Evolutionary conservation across 2,888 invertebrate genomes (phyloP), one percentile per base, ranked within the genome.

Genomic region (Coelogynopora nodosa): DNA sequence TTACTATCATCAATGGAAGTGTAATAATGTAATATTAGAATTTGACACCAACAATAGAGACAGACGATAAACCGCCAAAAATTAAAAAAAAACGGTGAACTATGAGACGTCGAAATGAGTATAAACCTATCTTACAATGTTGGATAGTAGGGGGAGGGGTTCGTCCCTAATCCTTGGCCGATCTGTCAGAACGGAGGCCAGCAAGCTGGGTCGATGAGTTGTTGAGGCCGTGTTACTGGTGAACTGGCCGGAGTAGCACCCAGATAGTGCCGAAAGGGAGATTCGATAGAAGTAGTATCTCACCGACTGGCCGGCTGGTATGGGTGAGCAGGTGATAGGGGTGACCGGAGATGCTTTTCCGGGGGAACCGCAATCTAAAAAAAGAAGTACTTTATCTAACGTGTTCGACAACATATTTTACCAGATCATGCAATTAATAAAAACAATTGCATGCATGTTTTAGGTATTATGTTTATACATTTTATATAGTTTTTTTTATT

Each of bases 241-340:
- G 27, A 74, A 74, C 23, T 74, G 74, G 74, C 82, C 82, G 26
- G 82, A 82, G 30, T 82, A 31, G 31, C 30, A 82, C 1, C 82
- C 29, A 28, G 82, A 82, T 27, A 82, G 23, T 2, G 82, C 2
- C 30, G 82, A 82, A 2, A 28, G n/a, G 0, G 27, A 29, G 23
- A 82, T 80, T 31, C 74, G 74, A 23, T 74, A 74, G 27, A 74
- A 74, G 74, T 74, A 26, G 74, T 13, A 5, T 23, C 23, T 74
- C 27, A n/a, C 74, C 18, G 74, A n/a, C 2, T 5, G 5, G 5
- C 74, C 27, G 23, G 18, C 23, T 2, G 10, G 5, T 13, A 5
- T 26, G 2, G 27, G 23, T n/a, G 5, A 5, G 23, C 74, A 74
- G 2, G 10, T 23, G 74, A 74, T 5, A 74, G 74, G 74, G 2